Evolutionary conservation across 1,140 invertebrate species (phyloP).

Genomic region (Micrasema longulum): DNA sequence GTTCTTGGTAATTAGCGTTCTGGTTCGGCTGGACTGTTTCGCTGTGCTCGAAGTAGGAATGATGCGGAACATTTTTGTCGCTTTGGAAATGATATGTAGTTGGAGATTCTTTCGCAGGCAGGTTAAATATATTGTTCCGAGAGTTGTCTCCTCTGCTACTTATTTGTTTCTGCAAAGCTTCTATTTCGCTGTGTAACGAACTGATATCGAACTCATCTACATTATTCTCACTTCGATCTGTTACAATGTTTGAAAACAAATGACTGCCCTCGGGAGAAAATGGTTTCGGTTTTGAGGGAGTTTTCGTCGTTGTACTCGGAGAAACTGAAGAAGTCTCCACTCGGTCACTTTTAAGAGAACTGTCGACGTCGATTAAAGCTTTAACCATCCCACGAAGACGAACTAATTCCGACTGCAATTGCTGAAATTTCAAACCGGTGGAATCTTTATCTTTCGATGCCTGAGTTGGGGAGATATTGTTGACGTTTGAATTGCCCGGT

Average conservation of each 20-base stretch:
- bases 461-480: too few species aligned
- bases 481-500: neutral
- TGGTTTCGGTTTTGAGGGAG: neutral
- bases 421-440: slow-evolving; percentile 17
- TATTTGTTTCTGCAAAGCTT: slow-evolving; percentile 43
- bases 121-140: slow-evolving; percentile 10
- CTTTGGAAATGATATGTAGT: slow-evolving; percentile 10
- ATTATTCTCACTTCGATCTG: neutral
- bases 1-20: neutral
- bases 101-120: neutral
- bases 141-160: slow-evolving; percentile 17
- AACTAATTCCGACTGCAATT: slow-evolving; percentile 39
- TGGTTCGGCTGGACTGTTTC: neutral
- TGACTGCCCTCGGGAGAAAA: neutral
- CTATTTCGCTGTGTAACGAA: slow-evolving; percentile 39
- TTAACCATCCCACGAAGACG: slow-evolving; percentile 37
- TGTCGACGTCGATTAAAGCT: neutral
- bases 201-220: slow-evolving; percentile 23
- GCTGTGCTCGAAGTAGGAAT: slow-evolving; percentile 15
- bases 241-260: neutral
- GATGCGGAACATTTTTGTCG: neutral
- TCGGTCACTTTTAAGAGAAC: slow-evolving; percentile 6
- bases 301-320: neutral
- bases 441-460: neutral
- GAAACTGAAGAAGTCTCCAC: neutral